Evolutionary conservation across 2,113 vertebrate species (phyloP).

Genomic region (Alosa alosa): DNA sequence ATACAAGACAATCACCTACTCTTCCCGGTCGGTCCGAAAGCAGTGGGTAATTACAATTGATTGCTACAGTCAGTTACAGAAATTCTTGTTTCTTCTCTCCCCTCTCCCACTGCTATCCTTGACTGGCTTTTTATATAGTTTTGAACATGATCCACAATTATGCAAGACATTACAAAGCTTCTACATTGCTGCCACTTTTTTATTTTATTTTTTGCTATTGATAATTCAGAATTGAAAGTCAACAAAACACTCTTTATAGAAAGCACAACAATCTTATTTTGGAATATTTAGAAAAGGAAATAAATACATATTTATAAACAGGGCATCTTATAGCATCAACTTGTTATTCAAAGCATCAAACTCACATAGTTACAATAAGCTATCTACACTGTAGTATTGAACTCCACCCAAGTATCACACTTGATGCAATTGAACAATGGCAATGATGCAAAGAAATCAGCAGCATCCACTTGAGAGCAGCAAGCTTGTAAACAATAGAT

Average conservation of each 20-base stretch:
- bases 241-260: too few relatives aligned
- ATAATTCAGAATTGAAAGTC: too few relatives aligned
- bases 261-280: too few relatives aligned
- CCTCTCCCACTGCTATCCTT: conserved; percentile 49
- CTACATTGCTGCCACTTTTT: too few relatives aligned
- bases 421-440: neutral
- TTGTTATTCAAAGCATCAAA: neutral
- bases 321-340: neutral
- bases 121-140: conserved; percentile 35
- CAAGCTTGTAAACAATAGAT: neutral
- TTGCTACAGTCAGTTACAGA: conserved; percentile 58
- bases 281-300: neutral
- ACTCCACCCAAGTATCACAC: neutral
- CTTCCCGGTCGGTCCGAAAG: conserved; percentile 52
- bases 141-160: too few relatives aligned
- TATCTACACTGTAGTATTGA: neutral
- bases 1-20: accelerated
- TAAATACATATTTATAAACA: neutral
- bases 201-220: too few relatives aligned
- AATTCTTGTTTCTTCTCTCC: conserved; percentile 58
- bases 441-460: neutral
- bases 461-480: neutral
- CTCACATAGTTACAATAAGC: neutral
- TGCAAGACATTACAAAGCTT: neutral
- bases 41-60: conserved; percentile 54